Base-by-base conservation (phyloP, 2,797 vertebrate species). In the Rhinella marina region DNA sequence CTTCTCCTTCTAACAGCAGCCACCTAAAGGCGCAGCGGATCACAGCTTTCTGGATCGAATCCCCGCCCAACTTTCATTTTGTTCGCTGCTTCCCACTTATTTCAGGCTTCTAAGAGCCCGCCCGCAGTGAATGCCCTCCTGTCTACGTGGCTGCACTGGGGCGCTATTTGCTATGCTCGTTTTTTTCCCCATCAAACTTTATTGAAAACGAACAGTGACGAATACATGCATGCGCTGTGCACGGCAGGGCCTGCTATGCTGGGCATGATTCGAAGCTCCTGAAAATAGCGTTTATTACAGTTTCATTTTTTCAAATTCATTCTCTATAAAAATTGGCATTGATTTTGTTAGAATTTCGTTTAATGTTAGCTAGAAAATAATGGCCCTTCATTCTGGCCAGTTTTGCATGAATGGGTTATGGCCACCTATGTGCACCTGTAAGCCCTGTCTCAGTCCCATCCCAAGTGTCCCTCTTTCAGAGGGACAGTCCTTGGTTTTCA, bases 21-120 rank as follows among this genome's bases (percentile, higher is more conserved):
- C 0, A 48, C 17, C 21, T 61, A 50, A 13, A 48, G 23, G 62
- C 57, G 32, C 27, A 23, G 14, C 41, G 10, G 7, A 68, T 41
- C 52, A 41, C 80, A 86, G 32, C 29, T 68, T n/a, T n/a, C 25
- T 23, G 16, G 7, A 32, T 8, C 2, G 29, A 70, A 61, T 89
- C 80, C 27, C 88, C 88, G 73, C 88, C 88, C 84, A 57, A 73
- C 68, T 83, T 72, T 86, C 75, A 23, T n/a, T 52, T 76, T 61
- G 25, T 57, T 29, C 52, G 61, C 77, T 79, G 29, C 59, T 85
- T 73, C 82, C 29, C 76, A 81, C 64, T 62, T 16, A 1, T 50
- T 64, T 59, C n/a, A 6, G 70, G 29, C 25, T 68, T 21, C 56
- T n/a, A 27, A 23, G 50, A 23, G 17, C 82, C 82, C 73, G 81